Evolutionary conservation across 2,888 invertebrate genomes (phyloP), one percentile per base, ranked within the genome.

Genomic region (Drosophila ochracea): DNA sequence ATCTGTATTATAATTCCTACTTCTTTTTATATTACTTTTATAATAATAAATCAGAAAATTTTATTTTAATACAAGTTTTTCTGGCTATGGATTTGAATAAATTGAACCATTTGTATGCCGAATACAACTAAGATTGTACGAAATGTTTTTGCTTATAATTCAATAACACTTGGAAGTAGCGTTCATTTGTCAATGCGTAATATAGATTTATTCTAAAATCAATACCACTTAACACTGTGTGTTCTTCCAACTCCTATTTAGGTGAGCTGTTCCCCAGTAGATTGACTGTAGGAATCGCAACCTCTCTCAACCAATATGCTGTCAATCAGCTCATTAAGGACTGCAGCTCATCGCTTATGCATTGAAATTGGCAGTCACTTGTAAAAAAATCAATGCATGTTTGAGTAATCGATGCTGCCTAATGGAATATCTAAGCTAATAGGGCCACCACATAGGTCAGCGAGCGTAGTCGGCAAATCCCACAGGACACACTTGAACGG

Each of bases 301-400:
- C 28, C 1, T 31, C 21, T 60, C 67, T 78, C 73, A 73, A 53
- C 66, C 58, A 65, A 25, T 16, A 31, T 37, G 53, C 49, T 37
- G 72, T 37, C 35, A 67, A 65, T 37, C 35, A 65, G 78, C 87
- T 89, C 86, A 89, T 86, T 89, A 87, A 71, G 73, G 75, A 72
- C 73, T 76, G 62, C 66, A 68, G 25, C 71, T 81, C 89, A 88
- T 88, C 88, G 90, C 68, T 74, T 88, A 88, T 88, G 90, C 88
- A 88, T 88, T 88, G 88, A 88, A 88, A 88, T 90, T 80, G 76
- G 78, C 88, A 88, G 90, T 88, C 90, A 86, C 65, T 82, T 88
- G 88, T 90, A 67, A 88, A 90, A 89, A 88, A 88, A 88, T 88
- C 89, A 84, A 86, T 88, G 88, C 88, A 88, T 88, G 88, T 88